Evolutionary conservation across 2,797 vertebrate genomes (phyloP).

Genomic region (Xerus rutilus): DNA sequence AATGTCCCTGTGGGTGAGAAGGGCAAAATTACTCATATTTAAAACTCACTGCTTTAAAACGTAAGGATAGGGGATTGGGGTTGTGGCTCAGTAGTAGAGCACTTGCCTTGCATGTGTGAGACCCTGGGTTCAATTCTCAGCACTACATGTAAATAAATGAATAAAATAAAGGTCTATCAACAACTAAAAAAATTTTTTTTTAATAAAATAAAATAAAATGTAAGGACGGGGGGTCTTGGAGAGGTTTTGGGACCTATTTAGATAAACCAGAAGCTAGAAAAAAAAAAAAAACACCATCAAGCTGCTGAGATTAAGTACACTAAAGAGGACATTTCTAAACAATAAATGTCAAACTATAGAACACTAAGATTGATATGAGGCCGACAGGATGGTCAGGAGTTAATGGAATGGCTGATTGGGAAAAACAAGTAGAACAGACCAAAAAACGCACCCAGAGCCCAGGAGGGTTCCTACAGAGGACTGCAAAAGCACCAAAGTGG

Average conservation of each 20-base stretch:
- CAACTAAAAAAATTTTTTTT: too few species aligned
- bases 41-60: background rate
- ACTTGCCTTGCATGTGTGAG: too few species aligned
- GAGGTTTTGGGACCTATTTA: background rate
- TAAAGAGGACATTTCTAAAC: slow-evolving; percentile 1
- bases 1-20: background rate
- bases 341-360: background rate
- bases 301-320: background rate
- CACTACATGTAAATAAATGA: too few species aligned
- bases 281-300: background rate
- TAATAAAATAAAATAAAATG: background rate
- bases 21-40: background rate
- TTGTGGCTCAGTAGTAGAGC: too few species aligned
- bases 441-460: background rate
- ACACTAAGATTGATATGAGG: background rate
- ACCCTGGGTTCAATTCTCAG: too few species aligned
- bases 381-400: background rate
- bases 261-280: background rate
- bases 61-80: background rate
- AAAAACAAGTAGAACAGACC: background rate
- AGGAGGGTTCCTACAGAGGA: background rate
- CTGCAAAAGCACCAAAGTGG: background rate
- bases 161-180: too few species aligned
- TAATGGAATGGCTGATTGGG: background rate
- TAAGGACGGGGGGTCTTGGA: background rate